Percentiles rank a stretch among this genome's conserved stretches.
These are phyloP conservation scores for Subacronicta megacephala DNA, from an alignment of 2,888 invertebrate genomes.

Conservation along the genomic window DNA sequence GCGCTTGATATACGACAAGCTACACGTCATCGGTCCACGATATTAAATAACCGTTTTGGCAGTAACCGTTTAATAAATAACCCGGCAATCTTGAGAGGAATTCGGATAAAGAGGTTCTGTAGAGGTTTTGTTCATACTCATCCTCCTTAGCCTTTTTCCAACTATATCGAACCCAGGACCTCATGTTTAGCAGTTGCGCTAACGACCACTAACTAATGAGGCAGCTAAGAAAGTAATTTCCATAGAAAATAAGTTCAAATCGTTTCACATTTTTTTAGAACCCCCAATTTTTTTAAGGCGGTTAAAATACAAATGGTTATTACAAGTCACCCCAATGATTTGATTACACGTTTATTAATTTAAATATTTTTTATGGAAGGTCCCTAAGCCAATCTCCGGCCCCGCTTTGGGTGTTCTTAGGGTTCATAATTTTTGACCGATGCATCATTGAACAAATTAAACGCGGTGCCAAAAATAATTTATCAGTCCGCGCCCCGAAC, in stretches of 20 bases:
- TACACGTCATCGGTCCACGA: conserved; percentile 43
- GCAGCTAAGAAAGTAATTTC: too few relatives aligned
- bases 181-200: too few relatives aligned
- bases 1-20: conserved; percentile 30
- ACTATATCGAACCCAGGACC: too few relatives aligned
- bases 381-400: conserved; percentile 5
- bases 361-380: background rate
- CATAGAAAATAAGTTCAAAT: too few relatives aligned
- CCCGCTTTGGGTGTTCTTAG: conserved; percentile 63
- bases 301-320: too few relatives aligned
- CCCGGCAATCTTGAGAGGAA: conserved; percentile 2
- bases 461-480: conserved; percentile 79
- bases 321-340: too few relatives aligned
- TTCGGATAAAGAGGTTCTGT: conserved; percentile 23
- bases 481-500: conserved; percentile 65
- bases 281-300: too few relatives aligned
- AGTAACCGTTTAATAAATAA: conserved; percentile 46
- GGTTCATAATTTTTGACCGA: conserved; percentile 60
- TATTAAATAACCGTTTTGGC: conserved; percentile 55
- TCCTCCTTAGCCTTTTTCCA: too few relatives aligned
- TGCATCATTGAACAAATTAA: conserved; percentile 69
- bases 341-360: background rate
- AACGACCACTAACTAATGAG: too few relatives aligned
- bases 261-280: too few relatives aligned
- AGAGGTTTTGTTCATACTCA: too few relatives aligned